Conservation (phyloP, 2,888 invertebrate species). For the Phorcus lineatus region DNA sequence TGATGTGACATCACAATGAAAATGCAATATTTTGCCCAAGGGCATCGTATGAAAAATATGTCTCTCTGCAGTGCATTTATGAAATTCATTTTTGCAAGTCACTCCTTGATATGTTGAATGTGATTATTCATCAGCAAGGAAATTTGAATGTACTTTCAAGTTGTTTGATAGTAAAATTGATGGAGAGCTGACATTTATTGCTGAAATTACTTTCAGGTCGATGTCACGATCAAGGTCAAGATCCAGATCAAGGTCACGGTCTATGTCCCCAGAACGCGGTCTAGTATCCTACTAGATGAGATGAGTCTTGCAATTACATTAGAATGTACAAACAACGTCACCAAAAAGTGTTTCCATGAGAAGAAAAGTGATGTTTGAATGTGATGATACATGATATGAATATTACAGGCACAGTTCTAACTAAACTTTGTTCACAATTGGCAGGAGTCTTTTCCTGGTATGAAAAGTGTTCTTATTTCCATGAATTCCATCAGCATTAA, state of each 20-base stretch:
- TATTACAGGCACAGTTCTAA: too few species aligned
- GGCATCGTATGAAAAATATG: too few species aligned
- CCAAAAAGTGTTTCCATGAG: too few species aligned
- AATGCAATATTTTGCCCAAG: too few species aligned
- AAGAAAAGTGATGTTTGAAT: too few species aligned
- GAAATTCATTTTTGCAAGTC: background rate
- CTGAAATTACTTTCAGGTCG: background rate
- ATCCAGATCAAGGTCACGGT: constrained; percentile 1
- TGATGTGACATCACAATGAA: too few species aligned
- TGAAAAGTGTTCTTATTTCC: too few species aligned
- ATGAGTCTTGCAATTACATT: background rate
- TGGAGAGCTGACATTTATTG: background rate
- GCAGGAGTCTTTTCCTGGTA: too few species aligned
- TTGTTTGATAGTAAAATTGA: background rate
- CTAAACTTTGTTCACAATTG: too few species aligned
- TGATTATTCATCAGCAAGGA: background rate
- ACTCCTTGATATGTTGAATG: background rate
- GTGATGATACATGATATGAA: too few species aligned
- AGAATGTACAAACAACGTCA: background rate
- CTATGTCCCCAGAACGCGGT: background rate
- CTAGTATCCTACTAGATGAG: background rate
- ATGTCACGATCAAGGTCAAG: constrained; percentile 28
- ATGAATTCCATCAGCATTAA: too few species aligned
- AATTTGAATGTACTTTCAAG: too few species aligned
- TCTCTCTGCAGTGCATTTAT: background rate